Percentiles rank a stretch among this genome's conserved stretches.
These are phyloP conservation scores for Clarias macrocephalus DNA, from an alignment of 2,113 vertebrate genomes.

Conservation along the genomic window DNA sequence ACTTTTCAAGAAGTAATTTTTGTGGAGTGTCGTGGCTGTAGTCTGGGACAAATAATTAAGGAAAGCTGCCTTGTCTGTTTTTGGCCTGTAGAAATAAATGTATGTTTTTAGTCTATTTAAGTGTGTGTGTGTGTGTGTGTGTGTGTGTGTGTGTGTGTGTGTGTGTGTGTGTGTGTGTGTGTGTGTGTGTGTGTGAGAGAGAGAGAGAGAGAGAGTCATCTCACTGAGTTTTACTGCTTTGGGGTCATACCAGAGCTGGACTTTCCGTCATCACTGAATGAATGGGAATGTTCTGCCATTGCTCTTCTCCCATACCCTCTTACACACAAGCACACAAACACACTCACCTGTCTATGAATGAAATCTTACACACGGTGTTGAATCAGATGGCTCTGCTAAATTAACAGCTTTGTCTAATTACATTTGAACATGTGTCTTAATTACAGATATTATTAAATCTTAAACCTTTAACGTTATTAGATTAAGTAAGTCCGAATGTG, in stretches of 20 bases:
- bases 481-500: slow-evolving; percentile 22
- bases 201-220: neutral
- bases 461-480: slow-evolving; percentile 25
- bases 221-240: neutral
- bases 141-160: neutral
- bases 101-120: slow-evolving; percentile 13
- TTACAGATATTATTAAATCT: slow-evolving; percentile 40
- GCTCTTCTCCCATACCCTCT: neutral
- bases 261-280: neutral
- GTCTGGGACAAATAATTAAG: slow-evolving; percentile 3
- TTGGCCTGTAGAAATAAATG: slow-evolving; percentile 40
- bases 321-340: neutral
- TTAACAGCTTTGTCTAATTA: slow-evolving; percentile 25
- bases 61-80: slow-evolving; percentile 2
- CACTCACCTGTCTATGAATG: neutral
- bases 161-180: neutral
- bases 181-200: too few relatives aligned
- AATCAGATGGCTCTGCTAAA: slow-evolving; percentile 24
- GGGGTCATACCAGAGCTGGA: slow-evolving; percentile 2
- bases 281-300: neutral
- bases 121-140: neutral
- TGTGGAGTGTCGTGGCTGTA: neutral
- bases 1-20: too few relatives aligned
- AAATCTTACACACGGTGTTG: neutral
- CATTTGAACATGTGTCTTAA: slow-evolving; percentile 21